These are phyloP conservation scores for Acanthoscelides obtectus DNA, from an alignment of 2,888 invertebrate species.

Conservation along the genomic window DNA sequence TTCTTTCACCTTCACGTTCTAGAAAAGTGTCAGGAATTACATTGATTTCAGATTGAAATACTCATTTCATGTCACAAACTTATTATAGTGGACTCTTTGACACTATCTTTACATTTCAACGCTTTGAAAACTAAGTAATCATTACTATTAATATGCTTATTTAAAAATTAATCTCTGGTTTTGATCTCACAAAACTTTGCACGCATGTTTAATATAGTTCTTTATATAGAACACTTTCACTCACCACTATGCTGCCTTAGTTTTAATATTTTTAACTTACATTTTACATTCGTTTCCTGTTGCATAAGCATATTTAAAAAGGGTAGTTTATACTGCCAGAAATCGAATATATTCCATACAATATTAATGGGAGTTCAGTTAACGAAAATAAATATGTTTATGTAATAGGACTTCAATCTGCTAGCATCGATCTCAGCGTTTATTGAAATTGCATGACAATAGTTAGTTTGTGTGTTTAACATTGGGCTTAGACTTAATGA, in stretches of 20 bases:
- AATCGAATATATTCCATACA: too few relatives aligned
- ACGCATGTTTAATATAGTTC: slow-evolving; percentile 39
- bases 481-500: neutral
- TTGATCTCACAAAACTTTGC: slow-evolving; percentile 21
- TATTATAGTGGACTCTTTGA: neutral
- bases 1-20: neutral
- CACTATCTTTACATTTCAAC: neutral
- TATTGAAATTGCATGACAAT: neutral
- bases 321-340: too few relatives aligned
- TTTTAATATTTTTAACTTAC: slow-evolving; percentile 21
- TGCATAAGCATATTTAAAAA: neutral
- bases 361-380: too few relatives aligned
- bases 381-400: neutral
- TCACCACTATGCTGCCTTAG: slow-evolving; percentile 31
- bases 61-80: neutral
- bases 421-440: neutral
- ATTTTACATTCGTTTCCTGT: neutral
- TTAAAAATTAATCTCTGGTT: neutral
- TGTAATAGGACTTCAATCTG: neutral
- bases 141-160: slow-evolving; percentile 1
- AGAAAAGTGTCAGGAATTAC: neutral
- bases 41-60: neutral
- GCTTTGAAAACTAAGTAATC: neutral
- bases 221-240: slow-evolving; percentile 38
- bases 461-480: neutral